Conservation (phyloP, 2,113 vertebrate genomes). For the Cinclus cinclus region DNA sequence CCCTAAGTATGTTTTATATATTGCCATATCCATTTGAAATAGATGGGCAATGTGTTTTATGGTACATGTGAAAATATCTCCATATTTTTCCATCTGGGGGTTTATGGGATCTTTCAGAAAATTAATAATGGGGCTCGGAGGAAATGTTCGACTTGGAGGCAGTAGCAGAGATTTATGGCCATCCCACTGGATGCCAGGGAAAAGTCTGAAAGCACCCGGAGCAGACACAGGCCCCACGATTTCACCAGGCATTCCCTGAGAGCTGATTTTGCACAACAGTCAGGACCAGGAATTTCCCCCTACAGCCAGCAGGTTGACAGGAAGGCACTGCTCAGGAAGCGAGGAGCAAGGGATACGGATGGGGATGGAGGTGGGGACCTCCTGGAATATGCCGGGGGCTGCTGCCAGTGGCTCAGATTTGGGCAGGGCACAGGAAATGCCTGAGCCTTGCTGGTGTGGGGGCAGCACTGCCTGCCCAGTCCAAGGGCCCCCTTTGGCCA, state of each 20-base stretch:
- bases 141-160: conserved; percentile 57
- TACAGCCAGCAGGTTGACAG: background rate
- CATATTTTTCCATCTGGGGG: conserved; percentile 57
- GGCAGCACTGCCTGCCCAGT: accelerated
- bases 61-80: conserved; percentile 57
- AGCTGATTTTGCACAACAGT: background rate
- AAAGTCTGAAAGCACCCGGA: background rate
- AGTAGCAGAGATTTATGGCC: conserved; percentile 21
- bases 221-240: background rate
- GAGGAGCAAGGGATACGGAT: background rate
- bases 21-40: conserved; percentile 67
- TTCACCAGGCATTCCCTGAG: background rate
- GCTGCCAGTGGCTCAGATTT: background rate
- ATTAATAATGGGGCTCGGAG: conserved; percentile 63
- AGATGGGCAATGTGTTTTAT: conserved; percentile 46
- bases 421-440: background rate
- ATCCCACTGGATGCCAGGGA: background rate
- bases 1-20: conserved; percentile 54
- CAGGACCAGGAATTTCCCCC: background rate
- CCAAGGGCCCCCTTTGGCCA: background rate
- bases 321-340: background rate
- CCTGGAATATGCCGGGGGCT: background rate
- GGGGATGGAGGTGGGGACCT: background rate
- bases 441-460: background rate
- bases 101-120: conserved; percentile 64